These are phyloP conservation scores for Empidonax traillii DNA, from an alignment of 2,113 vertebrate species.

Conservation along the genomic window DNA sequence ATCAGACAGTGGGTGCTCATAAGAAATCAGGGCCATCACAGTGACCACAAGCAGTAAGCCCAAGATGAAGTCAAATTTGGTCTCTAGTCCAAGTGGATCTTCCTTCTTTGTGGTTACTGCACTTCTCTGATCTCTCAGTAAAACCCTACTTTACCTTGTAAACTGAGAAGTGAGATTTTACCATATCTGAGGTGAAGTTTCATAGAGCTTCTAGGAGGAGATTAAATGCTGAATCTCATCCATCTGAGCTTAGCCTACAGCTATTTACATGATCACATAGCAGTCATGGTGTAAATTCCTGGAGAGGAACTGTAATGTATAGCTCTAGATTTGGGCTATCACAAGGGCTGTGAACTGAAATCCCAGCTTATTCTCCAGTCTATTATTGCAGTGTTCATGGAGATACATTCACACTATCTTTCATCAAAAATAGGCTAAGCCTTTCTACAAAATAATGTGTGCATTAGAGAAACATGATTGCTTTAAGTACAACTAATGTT, in stretches of 20 bases:
- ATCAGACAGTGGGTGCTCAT: background rate
- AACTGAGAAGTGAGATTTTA: background rate
- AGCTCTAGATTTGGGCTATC: background rate
- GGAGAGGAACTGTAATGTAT: background rate
- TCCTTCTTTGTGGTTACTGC: background rate
- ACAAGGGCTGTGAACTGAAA: background rate
- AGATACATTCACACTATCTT: background rate
- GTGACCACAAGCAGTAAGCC: background rate
- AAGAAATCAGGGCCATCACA: background rate
- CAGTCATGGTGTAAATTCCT: background rate
- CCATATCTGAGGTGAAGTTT: background rate
- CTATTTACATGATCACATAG: conserved; percentile 11
- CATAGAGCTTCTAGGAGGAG: background rate
- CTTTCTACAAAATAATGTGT: background rate
- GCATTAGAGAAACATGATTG: background rate
- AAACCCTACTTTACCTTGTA: background rate
- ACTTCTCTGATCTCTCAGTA: background rate
- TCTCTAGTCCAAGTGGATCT: background rate
- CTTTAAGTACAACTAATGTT: background rate
- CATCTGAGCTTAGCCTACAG: background rate
- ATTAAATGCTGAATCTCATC: conserved; percentile 4
- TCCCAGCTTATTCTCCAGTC: background rate
- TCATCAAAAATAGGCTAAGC: background rate
- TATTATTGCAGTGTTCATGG: background rate
- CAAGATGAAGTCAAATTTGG: background rate